Evolutionary conservation across 2,113 vertebrate genomes (phyloP), one percentile per base, ranked within the genome.

Genomic region (Casuarius casuarius): DNA sequence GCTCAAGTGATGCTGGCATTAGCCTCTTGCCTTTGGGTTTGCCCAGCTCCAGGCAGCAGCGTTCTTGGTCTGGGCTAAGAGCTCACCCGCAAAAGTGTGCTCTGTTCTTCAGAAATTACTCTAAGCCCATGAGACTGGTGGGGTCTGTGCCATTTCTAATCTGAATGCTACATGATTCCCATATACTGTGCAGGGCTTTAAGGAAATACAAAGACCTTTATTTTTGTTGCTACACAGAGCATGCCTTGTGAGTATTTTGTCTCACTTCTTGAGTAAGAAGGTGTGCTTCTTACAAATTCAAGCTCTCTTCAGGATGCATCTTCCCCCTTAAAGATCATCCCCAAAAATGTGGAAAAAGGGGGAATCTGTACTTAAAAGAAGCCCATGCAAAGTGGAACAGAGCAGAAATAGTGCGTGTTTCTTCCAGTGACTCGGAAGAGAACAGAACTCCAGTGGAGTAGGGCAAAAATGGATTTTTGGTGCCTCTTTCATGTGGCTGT

Each of bases 11-110:
- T 3, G 18, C 46, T 70, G 3, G 46, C 0, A 1, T 33, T 38
- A 20, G 13, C 54, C 20, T 23, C 5, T 70, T 0, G 2, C 65
- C 35, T 49, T 20, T 23, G 35, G 2, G 0, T 26, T 79, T 73
- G 65, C n/a, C 23, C 85, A 74, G 33, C 59, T 76, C 25, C 7
- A 14, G 38, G 22, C 74, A 33, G 8, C 54, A 5, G 3, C 21
- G 21, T 20, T 62, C 66, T 67, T 88, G 44, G 13, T 56, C 25
- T 15, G 25, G 48, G 35, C 25, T 51, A 26, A 7, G 18, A 59
- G n/a, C 21, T 12, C 44, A 21, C 70, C 54, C 4, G 2, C 54
- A 42, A 49, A 31, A 67, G 19, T 14, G 4, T 48, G 18, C 46
- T 28, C 44, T 3, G 29, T 13, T 84, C 42, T 40, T 77, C 14